Percentiles rank a stretch among this genome's conserved stretches.
Conservation (phyloP, 2,888 invertebrate species). For the Clunio marinus region DNA sequence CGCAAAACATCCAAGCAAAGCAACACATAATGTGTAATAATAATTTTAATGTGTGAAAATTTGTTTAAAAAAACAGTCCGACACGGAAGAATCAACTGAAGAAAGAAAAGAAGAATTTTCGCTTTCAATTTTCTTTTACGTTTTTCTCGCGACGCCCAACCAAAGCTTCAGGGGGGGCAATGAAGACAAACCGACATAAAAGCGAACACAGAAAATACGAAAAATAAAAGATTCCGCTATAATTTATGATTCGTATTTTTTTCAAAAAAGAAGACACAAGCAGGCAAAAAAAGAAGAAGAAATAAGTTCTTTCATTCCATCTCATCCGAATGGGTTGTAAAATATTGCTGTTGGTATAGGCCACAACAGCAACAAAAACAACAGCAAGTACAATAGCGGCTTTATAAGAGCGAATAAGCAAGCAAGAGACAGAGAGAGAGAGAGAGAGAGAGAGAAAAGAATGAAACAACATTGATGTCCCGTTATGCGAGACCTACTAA, state of each 20-base stretch:
- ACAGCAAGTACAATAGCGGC: neutral
- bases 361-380: neutral
- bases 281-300: conserved; percentile 6
- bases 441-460: conserved; percentile 2
- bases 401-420: conserved; percentile 20
- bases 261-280: conserved; percentile 5
- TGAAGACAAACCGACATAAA: neutral
- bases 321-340: conserved; percentile 24
- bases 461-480: conserved; percentile 40
- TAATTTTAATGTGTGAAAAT: conserved; percentile 31
- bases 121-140: neutral
- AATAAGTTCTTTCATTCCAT: conserved; percentile 23
- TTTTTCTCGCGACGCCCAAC: neutral
- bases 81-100: no score
- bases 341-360: conserved; percentile 29
- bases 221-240: no score
- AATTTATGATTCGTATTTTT: conserved; percentile 32
- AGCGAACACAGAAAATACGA: conserved; percentile 26
- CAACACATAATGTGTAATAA: conserved; percentile 16
- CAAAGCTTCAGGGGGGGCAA: neutral
- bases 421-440: neutral
- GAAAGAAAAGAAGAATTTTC: neutral
- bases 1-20: neutral
- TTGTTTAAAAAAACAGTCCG: neutral
- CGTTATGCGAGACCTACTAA: conserved; percentile 53